Conservation (phyloP, 30 jellyfish, hydroid and myxozoan species). For the Morbakka virulenta region DNA sequence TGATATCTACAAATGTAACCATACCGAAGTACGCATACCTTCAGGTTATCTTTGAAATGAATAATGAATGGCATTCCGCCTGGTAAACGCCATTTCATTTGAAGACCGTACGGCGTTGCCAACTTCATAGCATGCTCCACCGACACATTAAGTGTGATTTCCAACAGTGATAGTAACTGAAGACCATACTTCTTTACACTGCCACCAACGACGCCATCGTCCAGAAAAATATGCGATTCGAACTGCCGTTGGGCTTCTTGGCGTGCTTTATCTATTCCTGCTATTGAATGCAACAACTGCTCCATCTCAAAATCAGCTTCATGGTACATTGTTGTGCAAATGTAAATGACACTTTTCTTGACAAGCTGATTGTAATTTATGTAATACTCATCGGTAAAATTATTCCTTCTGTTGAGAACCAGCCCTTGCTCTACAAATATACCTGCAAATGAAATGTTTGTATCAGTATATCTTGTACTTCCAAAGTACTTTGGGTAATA, state of each 20-base stretch:
- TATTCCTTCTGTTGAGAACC: conserved; percentile 69
- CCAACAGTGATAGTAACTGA: conserved; percentile 76
- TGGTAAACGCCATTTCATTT: conserved; percentile 80
- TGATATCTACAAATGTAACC: too few species aligned
- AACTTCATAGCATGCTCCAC: conserved; percentile 34
- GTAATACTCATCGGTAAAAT: conserved; percentile 59
- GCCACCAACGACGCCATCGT: conserved; percentile 88
- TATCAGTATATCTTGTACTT: background rate
- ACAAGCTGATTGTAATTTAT: conserved; percentile 68
- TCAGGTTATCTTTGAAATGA: conserved; percentile 81
- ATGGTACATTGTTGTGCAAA: conserved; percentile 96
- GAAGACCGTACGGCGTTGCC: conserved; percentile 91
- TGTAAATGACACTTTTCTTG: conserved; percentile 61
- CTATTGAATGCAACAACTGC: conserved; percentile 80
- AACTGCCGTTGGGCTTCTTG: conserved; percentile 57
- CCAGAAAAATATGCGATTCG: conserved; percentile 82
- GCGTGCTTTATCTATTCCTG: conserved; percentile 82
- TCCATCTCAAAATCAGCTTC: conserved; percentile 98
- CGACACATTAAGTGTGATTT: conserved; percentile 46
- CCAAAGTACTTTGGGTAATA: background rate
- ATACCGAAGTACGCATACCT: conserved; percentile 58
- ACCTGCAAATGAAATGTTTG: conserved; percentile 56
- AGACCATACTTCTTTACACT: conserved; percentile 83
- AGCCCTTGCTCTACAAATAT: conserved; percentile 71
- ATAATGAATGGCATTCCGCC: conserved; percentile 87